A percentile compares a stretch with the other conserved stretches of the same genome.
phyloP scores from a whole-genome alignment of 2,888 invertebrate species.

The Nymphalis c-album region DNA sequence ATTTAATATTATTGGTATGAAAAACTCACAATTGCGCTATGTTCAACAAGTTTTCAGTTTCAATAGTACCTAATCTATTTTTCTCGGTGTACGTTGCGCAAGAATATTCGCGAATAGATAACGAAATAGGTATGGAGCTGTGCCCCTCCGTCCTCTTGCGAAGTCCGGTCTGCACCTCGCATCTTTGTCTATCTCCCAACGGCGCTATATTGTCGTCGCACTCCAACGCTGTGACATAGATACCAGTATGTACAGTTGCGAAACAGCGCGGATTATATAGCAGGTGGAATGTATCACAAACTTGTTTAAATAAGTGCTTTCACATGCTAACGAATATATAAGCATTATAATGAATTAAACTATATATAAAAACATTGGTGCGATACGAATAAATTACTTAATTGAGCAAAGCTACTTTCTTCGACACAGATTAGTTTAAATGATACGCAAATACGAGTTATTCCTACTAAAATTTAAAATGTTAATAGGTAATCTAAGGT shows the following conservation, averaged over 20 bases:
- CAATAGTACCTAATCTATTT: conserved; percentile 63
- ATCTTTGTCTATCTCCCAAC: conserved; percentile 54
- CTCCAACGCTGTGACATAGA: conserved; percentile 73
- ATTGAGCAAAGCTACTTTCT: conserved; percentile 38
- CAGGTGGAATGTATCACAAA: conserved; percentile 79
- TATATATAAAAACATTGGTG: conserved; percentile 34
- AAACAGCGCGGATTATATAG: conserved; percentile 81
- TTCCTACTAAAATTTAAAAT: conserved; percentile 12
- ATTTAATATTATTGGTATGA: conserved; percentile 37
- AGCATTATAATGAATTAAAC: conserved; percentile 39
- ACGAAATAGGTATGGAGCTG: conserved; percentile 61
- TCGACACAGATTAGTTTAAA: conserved; percentile 30
- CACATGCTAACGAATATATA: conserved; percentile 67
- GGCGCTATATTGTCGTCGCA: conserved; percentile 47
- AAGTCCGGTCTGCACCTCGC: conserved; percentile 62
- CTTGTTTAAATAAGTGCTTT: conserved; percentile 79
- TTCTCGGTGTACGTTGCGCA: conserved; percentile 73
- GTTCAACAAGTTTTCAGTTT: conserved; percentile 46
- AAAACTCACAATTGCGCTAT: conserved; percentile 41
- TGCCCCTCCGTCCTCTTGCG: conserved; percentile 76
- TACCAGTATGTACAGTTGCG: conserved; percentile 74
- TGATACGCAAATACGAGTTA: conserved; percentile 27
- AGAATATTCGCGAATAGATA: conserved; percentile 80
- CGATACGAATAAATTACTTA: conserved; percentile 36
- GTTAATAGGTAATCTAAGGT: conserved; percentile 8